Base-by-base conservation (phyloP, 2,113 vertebrate species). In the Erpornis zantholeuca region DNA sequence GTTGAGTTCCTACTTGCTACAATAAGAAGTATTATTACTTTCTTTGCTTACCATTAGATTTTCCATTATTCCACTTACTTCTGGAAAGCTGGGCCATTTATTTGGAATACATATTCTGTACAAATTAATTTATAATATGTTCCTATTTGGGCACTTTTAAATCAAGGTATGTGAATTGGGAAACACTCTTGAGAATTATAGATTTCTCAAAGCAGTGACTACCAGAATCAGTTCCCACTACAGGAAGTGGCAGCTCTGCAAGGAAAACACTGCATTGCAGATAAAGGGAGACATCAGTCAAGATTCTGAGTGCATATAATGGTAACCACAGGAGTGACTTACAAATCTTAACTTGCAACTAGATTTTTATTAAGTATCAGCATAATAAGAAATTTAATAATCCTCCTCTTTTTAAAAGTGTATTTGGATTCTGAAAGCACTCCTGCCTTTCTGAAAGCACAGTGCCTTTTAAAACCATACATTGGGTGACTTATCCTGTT, bases 211-310 rank as follows among this genome's bases (percentile, higher is more conserved):
- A 73, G 54, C 35, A 45, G 52, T 53, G 40, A n/a, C 47, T 47
- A 54, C 52, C 60, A 68, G 64, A 80, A 75, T 59, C 33, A 7
- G 27, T 52, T 93, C 53, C 82, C 75, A 23, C 60, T 28, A 59
- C 31, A 75, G 72, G 79, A 86, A 77, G 68, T 33, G 54, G 71
- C 63, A 86, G 56, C 72, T 88, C 40, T 75, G 70, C 52, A 56
- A 75, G 71, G 19, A 80, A 80, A 94, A 73, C 9, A 17, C 85
- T 94, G 83, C 92, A 88, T 47, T 92, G 86, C 88, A 93, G 92
- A 54, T 78, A 44, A 77, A 83, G 56, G 45, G 42, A 82, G 47
- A 77, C 17, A 47, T 38, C 65, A 60, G 61, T 59, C 66, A 56
- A n/a, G 60, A 38, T 40, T 59, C 65, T 76, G 33, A 47, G 42